phyloP scores from a whole-genome alignment of 1,140 invertebrate genomes.

The Olivierus martensii region DNA sequence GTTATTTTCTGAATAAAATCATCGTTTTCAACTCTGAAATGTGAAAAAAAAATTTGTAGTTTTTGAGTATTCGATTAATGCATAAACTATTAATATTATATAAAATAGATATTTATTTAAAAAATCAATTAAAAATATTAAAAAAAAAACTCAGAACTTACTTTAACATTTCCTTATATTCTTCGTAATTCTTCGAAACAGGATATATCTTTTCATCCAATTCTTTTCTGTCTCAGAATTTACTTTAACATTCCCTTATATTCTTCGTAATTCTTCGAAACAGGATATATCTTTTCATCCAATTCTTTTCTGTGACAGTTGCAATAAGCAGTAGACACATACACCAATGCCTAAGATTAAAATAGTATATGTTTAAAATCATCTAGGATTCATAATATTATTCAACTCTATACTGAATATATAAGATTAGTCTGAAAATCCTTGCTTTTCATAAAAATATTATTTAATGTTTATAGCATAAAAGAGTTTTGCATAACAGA shows the following conservation, averaged over 20 bases:
- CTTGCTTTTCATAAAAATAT: too few species aligned
- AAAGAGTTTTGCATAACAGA: too few species aligned
- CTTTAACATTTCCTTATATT: slow-evolving; percentile 3
- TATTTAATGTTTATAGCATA: too few species aligned
- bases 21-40: slow-evolving; percentile 43
- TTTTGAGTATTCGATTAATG: too few species aligned
- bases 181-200: not conserved
- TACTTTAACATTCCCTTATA: too few species aligned
- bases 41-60: slow-evolving; percentile 20
- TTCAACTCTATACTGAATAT: too few species aligned
- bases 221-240: slow-evolving; percentile 43
- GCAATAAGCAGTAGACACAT: slow-evolving; percentile 12
- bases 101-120: too few species aligned
- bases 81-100: too few species aligned
- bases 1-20: slow-evolving; percentile 23
- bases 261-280: not conserved
- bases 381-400: too few species aligned
- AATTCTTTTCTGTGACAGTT: slow-evolving; percentile 39
- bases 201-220: slow-evolving; percentile 50
- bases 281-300: slow-evolving; percentile 50
- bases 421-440: too few species aligned
- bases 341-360: slow-evolving; percentile 37
- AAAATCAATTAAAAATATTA: too few species aligned
- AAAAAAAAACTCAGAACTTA: slow-evolving; percentile 4
- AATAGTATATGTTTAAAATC: too few species aligned